Evolutionary conservation across 2,113 vertebrate species (phyloP).

Genomic region (Gasterosteus nipponicus): DNA sequence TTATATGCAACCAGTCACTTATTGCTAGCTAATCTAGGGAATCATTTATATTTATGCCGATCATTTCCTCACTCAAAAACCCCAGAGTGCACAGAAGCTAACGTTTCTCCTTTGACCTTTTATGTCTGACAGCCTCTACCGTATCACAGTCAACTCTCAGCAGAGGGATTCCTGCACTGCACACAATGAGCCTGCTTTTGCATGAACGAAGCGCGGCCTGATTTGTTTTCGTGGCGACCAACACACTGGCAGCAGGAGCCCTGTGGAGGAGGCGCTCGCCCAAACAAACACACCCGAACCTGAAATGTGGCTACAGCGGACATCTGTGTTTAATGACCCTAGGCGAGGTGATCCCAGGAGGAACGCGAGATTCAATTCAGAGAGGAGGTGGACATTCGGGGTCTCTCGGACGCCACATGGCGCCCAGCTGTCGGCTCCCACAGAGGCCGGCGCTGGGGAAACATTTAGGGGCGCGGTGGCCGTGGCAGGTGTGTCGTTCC

Average conservation of each 20-base stretch:
- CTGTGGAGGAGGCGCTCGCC: too few species aligned
- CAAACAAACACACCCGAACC: not conserved
- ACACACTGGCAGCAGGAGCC: not conserved
- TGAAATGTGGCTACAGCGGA: not conserved
- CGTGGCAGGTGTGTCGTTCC: slow-evolving; percentile 42
- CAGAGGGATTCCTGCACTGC: not conserved
- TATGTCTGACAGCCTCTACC: not conserved
- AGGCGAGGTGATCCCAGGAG: not conserved
- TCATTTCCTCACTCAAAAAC: not conserved
- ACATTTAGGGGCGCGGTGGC: slow-evolving; percentile 19
- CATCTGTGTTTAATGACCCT: not conserved
- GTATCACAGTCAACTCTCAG: not conserved
- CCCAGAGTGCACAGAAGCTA: not conserved
- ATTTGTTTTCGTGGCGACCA: slow-evolving; percentile 4
- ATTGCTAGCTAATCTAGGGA: not conserved
- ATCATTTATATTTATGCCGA: not conserved
- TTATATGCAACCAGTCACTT: not conserved
- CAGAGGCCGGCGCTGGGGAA: not conserved
- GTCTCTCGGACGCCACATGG: slow-evolving; percentile 13
- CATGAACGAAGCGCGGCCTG: not conserved
- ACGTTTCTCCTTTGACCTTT: not conserved
- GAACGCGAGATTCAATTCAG: not conserved
- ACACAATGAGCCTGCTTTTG: slow-evolving; percentile 31
- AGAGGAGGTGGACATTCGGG: not conserved
- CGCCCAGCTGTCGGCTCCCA: slow-evolving; percentile 12